Conservation (phyloP, 2,797 vertebrate species). For the Sebastes baramenuke region DNA sequence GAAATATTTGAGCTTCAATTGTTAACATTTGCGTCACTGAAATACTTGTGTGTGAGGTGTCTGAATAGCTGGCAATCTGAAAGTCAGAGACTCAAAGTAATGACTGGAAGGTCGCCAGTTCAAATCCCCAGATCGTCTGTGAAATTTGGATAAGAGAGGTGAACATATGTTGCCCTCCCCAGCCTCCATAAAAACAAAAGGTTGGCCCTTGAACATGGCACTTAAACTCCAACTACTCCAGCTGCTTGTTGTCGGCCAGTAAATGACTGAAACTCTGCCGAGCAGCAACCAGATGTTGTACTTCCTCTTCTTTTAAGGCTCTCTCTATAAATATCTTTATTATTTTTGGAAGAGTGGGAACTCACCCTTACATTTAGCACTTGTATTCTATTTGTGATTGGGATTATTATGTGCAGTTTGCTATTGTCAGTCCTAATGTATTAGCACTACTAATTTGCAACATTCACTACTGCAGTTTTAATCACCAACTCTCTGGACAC, state of each 20-base stretch:
- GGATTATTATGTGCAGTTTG: background rate
- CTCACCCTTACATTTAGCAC: background rate
- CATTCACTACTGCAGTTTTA: background rate
- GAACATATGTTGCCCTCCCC: constrained; percentile 17
- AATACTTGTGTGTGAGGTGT: background rate
- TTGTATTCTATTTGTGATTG: background rate
- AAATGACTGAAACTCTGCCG: background rate
- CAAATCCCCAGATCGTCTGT: constrained; percentile 5
- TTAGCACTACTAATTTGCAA: background rate
- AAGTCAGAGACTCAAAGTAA: constrained; percentile 7
- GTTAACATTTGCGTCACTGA: background rate
- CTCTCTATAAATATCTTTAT: background rate
- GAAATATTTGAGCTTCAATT: too few species aligned
- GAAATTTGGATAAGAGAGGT: background rate
- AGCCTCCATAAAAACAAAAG: constrained; percentile 15
- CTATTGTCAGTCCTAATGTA: background rate
- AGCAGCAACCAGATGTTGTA: background rate
- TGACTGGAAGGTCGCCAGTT: constrained; percentile 2
- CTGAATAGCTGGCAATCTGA: background rate
- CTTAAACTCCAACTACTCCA: constrained; percentile 35
- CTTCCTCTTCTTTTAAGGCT: background rate
- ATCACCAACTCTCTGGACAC: background rate
- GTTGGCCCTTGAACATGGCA: constrained; percentile 36
- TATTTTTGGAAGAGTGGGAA: background rate
- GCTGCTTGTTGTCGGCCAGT: background rate